These are phyloP conservation scores for Saccostrea echinata DNA, from an alignment of 1,140 invertebrate genomes.

Conservation along the genomic window DNA sequence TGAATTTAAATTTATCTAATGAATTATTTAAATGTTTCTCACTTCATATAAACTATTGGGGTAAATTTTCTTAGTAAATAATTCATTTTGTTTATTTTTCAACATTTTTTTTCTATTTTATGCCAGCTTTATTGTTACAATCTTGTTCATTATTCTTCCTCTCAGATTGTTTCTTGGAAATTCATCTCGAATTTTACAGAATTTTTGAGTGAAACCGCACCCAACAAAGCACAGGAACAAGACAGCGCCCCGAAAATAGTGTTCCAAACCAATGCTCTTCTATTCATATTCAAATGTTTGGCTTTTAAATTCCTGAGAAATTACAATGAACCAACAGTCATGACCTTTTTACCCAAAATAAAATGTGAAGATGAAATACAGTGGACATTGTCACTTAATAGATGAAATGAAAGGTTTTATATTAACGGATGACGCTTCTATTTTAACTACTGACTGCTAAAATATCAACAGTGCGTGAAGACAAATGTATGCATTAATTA, in stretches of 20 bases:
- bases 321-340: not conserved
- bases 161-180: too few relatives aligned
- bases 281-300: conserved; percentile 9
- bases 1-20: too few relatives aligned
- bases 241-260: conserved; percentile 8
- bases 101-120: too few relatives aligned
- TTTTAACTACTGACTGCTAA: not conserved
- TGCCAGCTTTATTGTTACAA: too few relatives aligned
- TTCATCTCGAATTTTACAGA: too few relatives aligned
- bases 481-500: conserved; percentile 21
- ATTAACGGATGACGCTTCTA: not conserved
- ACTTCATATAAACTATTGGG: too few relatives aligned
- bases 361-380: not conserved
- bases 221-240: not conserved
- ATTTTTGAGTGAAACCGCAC: not conserved
- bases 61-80: too few relatives aligned
- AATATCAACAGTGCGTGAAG: not conserved
- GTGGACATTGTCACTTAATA: not conserved
- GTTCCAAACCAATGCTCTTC: not conserved
- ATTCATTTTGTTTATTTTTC: too few relatives aligned
- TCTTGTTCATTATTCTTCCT: too few relatives aligned
- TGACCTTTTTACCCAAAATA: conserved; percentile 15
- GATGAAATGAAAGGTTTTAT: not conserved
- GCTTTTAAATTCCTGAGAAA: not conserved
- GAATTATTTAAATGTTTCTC: too few relatives aligned